phyloP scores from a whole-genome alignment of 2,113 vertebrate genomes.

The Noturus placidus region DNA sequence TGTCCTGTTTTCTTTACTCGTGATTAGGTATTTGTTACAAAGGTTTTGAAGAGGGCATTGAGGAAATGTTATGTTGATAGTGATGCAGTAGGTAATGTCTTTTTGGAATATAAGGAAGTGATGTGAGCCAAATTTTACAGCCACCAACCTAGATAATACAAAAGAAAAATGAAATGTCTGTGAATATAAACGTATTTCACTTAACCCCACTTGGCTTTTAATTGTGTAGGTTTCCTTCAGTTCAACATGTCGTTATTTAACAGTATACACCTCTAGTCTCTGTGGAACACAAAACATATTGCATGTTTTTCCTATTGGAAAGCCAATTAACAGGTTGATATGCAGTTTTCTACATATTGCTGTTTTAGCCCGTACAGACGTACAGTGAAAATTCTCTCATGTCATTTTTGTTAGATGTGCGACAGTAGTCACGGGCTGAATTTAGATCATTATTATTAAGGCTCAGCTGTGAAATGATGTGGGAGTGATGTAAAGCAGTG shows the following conservation, averaged over 20 bases:
- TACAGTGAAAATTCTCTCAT: not conserved
- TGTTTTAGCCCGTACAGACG: not conserved
- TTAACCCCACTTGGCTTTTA: not conserved
- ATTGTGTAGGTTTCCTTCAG: not conserved
- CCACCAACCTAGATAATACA: not conserved
- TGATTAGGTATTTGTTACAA: not conserved
- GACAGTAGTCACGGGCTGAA: not conserved
- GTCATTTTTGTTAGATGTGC: too few species aligned
- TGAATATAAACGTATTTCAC: not conserved
- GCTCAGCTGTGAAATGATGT: slow-evolving; percentile 11
- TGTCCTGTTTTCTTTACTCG: not conserved
- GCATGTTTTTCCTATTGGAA: not conserved
- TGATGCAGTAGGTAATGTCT: not conserved
- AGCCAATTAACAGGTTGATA: not conserved
- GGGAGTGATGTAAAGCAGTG: slow-evolving; percentile 59
- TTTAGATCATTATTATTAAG: not conserved
- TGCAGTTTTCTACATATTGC: not conserved
- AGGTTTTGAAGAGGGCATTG: not conserved
- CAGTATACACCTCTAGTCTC: not conserved
- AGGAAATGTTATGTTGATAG: not conserved
- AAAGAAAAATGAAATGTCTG: not conserved
- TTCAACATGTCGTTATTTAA: not conserved
- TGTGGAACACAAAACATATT: not conserved
- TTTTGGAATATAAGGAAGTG: not conserved
- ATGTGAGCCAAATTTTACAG: not conserved